Evolutionary conservation across 2,113 vertebrate species (phyloP).

Genomic region (Eonycteris spelaea): DNA sequence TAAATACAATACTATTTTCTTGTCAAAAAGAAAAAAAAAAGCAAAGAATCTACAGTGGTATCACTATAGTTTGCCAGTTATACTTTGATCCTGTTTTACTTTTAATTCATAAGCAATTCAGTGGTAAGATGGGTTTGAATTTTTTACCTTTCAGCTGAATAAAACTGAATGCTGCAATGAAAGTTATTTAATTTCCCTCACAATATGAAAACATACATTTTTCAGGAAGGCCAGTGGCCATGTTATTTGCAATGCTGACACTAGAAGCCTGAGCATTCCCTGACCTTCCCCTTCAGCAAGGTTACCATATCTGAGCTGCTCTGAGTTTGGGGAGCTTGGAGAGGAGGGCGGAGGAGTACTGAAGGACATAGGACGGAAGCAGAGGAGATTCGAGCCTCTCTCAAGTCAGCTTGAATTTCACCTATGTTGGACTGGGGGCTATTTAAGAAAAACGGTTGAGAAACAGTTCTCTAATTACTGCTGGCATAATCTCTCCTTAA

Average conservation of each 20-base stretch:
- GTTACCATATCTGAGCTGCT: background rate
- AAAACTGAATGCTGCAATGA: background rate
- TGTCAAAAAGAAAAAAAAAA: background rate
- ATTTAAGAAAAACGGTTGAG: background rate
- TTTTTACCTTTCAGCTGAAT: background rate
- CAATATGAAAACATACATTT: background rate
- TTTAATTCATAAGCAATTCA: constrained; percentile 29
- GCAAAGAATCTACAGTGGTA: background rate
- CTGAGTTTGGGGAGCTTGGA: background rate
- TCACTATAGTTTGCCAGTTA: background rate
- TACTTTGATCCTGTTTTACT: background rate
- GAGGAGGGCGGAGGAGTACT: accelerated
- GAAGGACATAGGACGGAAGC: background rate
- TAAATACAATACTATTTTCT: background rate
- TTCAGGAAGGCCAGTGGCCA: background rate
- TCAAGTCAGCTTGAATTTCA: background rate
- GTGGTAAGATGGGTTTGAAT: background rate
- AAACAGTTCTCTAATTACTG: background rate
- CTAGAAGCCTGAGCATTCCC: background rate
- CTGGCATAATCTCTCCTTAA: background rate
- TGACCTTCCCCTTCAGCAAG: background rate
- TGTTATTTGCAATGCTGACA: background rate
- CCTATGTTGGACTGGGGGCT: background rate
- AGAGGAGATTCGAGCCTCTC: background rate
- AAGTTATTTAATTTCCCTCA: background rate